Base-by-base conservation (phyloP, 1,140 invertebrate species). In the Cylas formicarius region DNA sequence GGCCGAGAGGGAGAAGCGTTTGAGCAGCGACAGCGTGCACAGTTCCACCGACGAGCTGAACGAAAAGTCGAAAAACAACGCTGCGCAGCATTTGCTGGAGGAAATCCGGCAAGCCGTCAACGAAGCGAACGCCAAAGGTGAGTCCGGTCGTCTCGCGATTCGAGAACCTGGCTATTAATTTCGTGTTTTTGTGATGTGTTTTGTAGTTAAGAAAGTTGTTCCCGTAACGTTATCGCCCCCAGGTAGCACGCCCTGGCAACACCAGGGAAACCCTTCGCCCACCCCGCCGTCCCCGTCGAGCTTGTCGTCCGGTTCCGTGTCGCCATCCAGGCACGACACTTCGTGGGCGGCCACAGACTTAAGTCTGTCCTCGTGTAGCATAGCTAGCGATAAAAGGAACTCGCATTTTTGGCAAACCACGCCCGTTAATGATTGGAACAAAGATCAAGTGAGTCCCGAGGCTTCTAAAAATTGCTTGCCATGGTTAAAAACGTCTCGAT, bases 51-150 rank as follows among this genome's bases (percentile, higher is more conserved):
- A 80, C 56, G 77, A 80, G 63, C 64, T 77, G 34, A 78, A 76
- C 60, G 75, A 76, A 65, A 72, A 72, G 53, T 63, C 60, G 11
- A 73, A 67, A 52, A 62, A 68, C 21, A 62, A 68, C 56, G 68
- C 84, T 52, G 82, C 82, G 53, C 82, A 85, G 71, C 80, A 82
- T 66, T 71, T 87, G 46, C 78, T 84, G 34, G 84, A 86, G 60
- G 84, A 87, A 71, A 87, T 87, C 55, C 73, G 83, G 48, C 81
- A 84, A 66, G 84, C 84, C 54, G 84, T 89, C 51, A 85, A 78
- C 61, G 82, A 87, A 64, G 84, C 84, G 42, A 86, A 86, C 72
- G 80, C 82, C 51, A 76, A 81, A 81, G 82, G 82, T 84, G n/a
- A n/a, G n/a, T n/a, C n/a, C n/a, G n/a, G n/a, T n/a, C n/a, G n/a